Evolutionary conservation across 2,113 vertebrate genomes (phyloP).

Genomic region (Platanista minor): DNA sequence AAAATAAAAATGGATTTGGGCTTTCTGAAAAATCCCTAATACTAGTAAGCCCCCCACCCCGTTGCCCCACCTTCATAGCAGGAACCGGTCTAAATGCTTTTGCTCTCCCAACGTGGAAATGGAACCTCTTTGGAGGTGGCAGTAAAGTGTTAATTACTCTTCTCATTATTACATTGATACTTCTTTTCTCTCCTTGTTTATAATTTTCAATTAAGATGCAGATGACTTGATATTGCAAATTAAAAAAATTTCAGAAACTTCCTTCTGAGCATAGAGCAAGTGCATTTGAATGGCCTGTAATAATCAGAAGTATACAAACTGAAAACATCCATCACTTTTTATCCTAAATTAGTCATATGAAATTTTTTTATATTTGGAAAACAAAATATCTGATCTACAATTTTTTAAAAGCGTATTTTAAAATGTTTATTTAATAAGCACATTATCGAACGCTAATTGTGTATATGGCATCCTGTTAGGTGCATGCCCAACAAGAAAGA

Average conservation of each 20-base stretch:
- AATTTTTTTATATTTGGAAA: not conserved
- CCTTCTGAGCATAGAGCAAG: not conserved
- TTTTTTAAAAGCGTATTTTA: not conserved
- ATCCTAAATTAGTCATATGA: not conserved
- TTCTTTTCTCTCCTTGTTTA: not conserved
- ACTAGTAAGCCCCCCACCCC: not conserved
- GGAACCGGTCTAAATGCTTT: not conserved
- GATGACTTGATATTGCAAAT: not conserved
- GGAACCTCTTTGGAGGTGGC: not conserved
- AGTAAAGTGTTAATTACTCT: not conserved
- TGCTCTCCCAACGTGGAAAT: not conserved
- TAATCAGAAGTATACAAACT: not conserved
- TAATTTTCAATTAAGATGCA: not conserved
- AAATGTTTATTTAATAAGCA: not conserved
- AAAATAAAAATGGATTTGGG: constrained; percentile 43
- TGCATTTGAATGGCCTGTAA: not conserved
- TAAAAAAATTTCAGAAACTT: not conserved
- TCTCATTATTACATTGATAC: not conserved
- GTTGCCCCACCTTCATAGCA: not conserved
- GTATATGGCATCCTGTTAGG: not conserved
- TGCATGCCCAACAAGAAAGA: not conserved
- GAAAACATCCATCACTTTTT: not conserved
- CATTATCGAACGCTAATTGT: not conserved
- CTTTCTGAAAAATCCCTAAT: constrained; percentile 30
- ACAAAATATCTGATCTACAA: not conserved